Evolutionary conservation across 2,888 invertebrate genomes (phyloP).

Genomic region (Parnassius glacialis): DNA sequence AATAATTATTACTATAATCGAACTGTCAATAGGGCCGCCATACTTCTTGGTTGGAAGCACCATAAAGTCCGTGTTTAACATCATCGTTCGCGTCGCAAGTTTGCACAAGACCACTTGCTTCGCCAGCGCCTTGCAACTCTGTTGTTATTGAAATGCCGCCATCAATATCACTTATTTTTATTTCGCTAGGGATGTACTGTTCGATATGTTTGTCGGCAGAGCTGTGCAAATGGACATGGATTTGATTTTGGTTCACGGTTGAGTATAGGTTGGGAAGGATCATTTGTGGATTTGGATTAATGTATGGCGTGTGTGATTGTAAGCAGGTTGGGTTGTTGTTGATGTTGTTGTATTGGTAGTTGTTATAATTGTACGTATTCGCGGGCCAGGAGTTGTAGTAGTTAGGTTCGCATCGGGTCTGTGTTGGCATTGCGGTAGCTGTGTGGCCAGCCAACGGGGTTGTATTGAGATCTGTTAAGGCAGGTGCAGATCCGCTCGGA

Average conservation of each 20-base stretch:
- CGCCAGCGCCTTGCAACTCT: constrained; percentile 69
- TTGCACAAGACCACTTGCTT: constrained; percentile 73
- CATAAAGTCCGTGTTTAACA: constrained; percentile 71
- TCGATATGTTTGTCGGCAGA: constrained; percentile 84
- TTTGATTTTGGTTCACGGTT: constrained; percentile 93
- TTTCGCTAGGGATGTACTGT: constrained; percentile 82
- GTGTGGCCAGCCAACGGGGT: constrained; percentile 33
- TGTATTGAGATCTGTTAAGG: constrained; percentile 74
- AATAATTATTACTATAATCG: constrained; percentile 33
- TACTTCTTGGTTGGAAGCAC: constrained; percentile 76
- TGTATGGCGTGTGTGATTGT: constrained; percentile 81
- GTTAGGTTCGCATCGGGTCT: constrained; percentile 72
- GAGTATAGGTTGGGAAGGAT: constrained; percentile 90
- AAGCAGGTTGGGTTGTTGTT: constrained; percentile 76
- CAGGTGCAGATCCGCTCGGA: constrained; percentile 56
- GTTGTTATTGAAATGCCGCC: constrained; percentile 80
- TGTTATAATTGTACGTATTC: constrained; percentile 85
- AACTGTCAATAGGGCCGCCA: constrained; percentile 88
- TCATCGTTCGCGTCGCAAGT: constrained; percentile 78
- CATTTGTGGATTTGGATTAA: constrained; percentile 84
- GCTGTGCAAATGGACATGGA: constrained; percentile 89
- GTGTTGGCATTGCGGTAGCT: constrained; percentile 13
- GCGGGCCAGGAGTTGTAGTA: constrained; percentile 82
- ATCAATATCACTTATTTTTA: constrained; percentile 82
- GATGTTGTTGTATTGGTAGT: constrained; percentile 85